phyloP scores from a whole-genome alignment of 2,113 vertebrate species.

The Ptyas mucosa region DNA sequence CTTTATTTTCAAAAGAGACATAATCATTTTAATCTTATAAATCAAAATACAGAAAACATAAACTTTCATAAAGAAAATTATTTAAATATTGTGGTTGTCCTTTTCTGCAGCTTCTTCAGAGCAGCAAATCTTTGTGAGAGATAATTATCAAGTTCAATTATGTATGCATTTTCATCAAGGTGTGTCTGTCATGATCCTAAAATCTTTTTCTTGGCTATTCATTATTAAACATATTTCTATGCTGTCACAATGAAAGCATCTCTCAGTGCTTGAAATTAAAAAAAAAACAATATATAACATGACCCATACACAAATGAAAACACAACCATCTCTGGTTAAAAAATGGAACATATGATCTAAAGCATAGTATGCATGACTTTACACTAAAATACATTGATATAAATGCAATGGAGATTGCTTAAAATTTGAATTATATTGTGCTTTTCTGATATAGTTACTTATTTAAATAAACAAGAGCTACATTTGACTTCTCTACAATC shows the following conservation, averaged over 20 bases:
- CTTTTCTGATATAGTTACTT: not conserved
- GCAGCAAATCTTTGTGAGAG: not conserved
- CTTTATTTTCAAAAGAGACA: not conserved
- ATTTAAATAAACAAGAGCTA: not conserved
- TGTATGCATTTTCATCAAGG: not conserved
- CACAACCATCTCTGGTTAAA: not conserved
- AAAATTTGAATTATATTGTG: not conserved
- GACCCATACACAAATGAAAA: not conserved
- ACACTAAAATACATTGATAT: not conserved
- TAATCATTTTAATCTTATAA: not conserved
- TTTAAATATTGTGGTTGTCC: not conserved
- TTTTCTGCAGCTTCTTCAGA: not conserved
- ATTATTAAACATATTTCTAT: not conserved
- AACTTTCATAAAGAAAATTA: not conserved
- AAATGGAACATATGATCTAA: not conserved
- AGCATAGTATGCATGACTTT: not conserved
- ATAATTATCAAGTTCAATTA: not conserved
- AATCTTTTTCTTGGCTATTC: not conserved
- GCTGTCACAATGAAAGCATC: not conserved
- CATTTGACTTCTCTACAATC: not conserved
- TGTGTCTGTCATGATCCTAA: not conserved
- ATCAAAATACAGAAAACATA: not conserved
- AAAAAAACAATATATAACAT: not conserved
- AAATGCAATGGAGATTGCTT: not conserved
- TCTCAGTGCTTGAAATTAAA: not conserved